A percentile compares a stretch with the other conserved stretches of the same genome.
These are phyloP conservation scores for Hermaeophaga mercurialis DNA, from an alignment of 2,888 invertebrate species.

Conservation along the genomic window DNA sequence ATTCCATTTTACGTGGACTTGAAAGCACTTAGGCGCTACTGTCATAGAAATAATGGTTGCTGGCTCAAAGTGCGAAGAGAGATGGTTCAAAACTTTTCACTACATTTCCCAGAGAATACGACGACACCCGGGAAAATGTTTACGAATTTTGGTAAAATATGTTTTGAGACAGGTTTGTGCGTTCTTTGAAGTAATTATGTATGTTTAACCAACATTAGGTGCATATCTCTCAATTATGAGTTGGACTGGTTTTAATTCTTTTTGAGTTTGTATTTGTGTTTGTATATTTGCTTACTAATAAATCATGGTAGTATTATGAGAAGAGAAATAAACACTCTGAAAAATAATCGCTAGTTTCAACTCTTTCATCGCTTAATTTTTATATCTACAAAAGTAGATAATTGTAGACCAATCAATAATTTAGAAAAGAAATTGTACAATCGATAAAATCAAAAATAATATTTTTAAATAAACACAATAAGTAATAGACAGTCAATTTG, in stretches of 20 bases:
- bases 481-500: no score
- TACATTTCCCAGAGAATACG: constrained; percentile 20
- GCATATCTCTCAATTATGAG: constrained; percentile 2
- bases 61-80: constrained; percentile 21
- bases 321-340: no score
- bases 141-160: constrained; percentile 23
- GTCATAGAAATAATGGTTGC: constrained; percentile 25
- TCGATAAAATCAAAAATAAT: no score
- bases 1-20: constrained; percentile 24
- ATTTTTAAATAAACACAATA: no score
- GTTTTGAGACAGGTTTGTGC: constrained; percentile 6
- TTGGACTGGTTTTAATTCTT: neutral
- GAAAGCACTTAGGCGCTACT: constrained; percentile 24
- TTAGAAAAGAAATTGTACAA: no score
- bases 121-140: constrained; percentile 26
- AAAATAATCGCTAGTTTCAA: no score
- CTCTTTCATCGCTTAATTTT: no score
- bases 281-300: no score
- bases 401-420: no score
- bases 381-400: no score
- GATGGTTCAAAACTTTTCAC: constrained; percentile 13
- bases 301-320: no score
- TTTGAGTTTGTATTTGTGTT: no score
- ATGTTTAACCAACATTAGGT: constrained; percentile 3
- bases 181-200: constrained; percentile 7